Evolutionary conservation across 2,113 vertebrate species (phyloP).

Genomic region (Ceratotherium simum): DNA sequence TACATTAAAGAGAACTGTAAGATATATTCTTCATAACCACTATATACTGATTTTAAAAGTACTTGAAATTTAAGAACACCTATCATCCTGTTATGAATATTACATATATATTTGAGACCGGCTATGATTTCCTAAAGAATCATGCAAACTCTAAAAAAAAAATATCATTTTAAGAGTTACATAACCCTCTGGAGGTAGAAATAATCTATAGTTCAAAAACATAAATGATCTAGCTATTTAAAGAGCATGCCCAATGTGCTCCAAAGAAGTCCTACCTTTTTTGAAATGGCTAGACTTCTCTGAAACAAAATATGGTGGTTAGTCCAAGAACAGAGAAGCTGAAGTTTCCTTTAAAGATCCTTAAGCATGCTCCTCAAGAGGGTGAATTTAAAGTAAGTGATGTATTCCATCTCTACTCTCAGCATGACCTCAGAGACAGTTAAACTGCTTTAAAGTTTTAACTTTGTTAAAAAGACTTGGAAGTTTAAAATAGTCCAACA

Average conservation of each 20-base stretch:
- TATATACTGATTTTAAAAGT: background rate
- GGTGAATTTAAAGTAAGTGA: slow-evolving; percentile 73
- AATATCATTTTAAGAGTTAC: background rate
- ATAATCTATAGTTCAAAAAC: slow-evolving; percentile 63
- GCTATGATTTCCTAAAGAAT: background rate
- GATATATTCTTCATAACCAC: background rate
- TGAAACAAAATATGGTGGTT: slow-evolving; percentile 66
- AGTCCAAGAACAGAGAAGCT: slow-evolving; percentile 49
- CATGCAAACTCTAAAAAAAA: background rate
- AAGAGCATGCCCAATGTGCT: slow-evolving; percentile 40
- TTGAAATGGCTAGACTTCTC: slow-evolving; percentile 64
- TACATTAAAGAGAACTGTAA: background rate
- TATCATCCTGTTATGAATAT: background rate
- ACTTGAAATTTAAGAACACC: background rate
- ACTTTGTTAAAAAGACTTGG: slow-evolving; percentile 77
- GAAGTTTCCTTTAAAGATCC: slow-evolving; percentile 68
- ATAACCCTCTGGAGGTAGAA: slow-evolving; percentile 50
- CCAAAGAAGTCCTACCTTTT: slow-evolving; percentile 36
- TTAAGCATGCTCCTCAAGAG: slow-evolving; percentile 67
- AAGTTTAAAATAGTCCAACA: slow-evolving; percentile 77
- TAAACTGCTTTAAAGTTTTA: slow-evolving; percentile 76
- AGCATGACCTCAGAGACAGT: slow-evolving; percentile 75
- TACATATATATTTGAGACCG: background rate
- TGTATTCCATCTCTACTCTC: slow-evolving; percentile 72
- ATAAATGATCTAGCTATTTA: slow-evolving; percentile 48